A percentile compares a stretch with the other conserved stretches of the same genome.
Evolutionary conservation across 2,797 vertebrate genomes (phyloP).

Genomic region (Margarornis squamiger): DNA sequence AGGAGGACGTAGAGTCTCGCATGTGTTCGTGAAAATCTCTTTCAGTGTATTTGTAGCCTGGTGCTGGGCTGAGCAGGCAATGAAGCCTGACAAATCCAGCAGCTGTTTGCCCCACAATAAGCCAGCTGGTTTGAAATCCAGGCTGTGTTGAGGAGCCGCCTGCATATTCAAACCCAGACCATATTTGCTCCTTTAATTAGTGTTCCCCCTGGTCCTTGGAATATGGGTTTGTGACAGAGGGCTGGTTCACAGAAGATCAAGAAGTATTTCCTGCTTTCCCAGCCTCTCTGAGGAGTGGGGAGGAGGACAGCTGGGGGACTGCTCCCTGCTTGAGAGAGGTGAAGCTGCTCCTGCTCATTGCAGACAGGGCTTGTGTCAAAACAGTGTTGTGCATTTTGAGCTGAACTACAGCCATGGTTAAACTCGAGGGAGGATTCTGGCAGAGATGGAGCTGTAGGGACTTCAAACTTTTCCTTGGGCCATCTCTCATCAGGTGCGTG

Average conservation of each 20-base stretch:
- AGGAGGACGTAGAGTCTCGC: background rate
- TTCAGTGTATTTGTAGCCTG: background rate
- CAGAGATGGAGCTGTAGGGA: background rate
- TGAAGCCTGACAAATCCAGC: slow-evolving; percentile 38
- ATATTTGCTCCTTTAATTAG: slow-evolving; percentile 43
- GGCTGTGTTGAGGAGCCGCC: background rate
- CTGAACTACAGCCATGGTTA: background rate
- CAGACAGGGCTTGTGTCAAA: background rate
- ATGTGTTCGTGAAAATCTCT: background rate
- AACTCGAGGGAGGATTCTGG: background rate
- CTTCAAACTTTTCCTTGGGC: background rate
- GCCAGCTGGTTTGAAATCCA: slow-evolving; percentile 49
- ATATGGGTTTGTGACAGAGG: background rate
- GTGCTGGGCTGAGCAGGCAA: background rate
- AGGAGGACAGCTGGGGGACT: background rate
- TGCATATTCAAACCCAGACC: slow-evolving; percentile 11
- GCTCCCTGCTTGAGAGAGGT: background rate
- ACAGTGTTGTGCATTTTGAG: background rate
- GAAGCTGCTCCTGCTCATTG: background rate
- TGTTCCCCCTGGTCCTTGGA: background rate
- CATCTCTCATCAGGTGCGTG: background rate
- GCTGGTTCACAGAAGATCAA: background rate
- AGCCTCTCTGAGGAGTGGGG: background rate
- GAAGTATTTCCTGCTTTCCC: background rate
- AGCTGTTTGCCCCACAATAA: slow-evolving; percentile 48